Evolutionary conservation across 2,888 invertebrate species (phyloP), one percentile per base, ranked within the genome.

Genomic region (Thymelicus acteon): DNA sequence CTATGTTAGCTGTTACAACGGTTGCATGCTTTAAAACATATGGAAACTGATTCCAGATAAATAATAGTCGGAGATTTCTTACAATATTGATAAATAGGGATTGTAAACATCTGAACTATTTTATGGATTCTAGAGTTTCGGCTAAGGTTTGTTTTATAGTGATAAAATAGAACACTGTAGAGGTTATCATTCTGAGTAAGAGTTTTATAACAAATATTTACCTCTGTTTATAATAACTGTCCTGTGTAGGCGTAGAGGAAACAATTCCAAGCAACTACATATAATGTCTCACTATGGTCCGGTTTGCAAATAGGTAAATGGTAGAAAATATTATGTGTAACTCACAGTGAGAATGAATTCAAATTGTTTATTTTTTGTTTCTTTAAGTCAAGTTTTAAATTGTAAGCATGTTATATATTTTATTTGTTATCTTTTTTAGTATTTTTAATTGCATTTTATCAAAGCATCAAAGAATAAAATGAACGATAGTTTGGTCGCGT

Each of bases 371-470:
- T 67, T 70, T 58, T 60, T 65, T 54, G 13, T 65, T 71, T 58
- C 39, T 49, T 52, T 71, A 71, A 60, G 70, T 60, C 49, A 65
- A 70, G 52, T 60, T 60, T 63, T 71, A 65, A 71, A 71, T 65
- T 60, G 70, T 70, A 70, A 70, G 70, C 70, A 58, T 70, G 58
- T 58, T 70, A 63, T 49, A 54, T 69, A 63, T 69, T 58, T 69
- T 70, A 52, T 70, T 71, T 70, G 70, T 70, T 70, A 70, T 49
- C 60, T 60, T 71, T 65, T 65, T 60, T 68, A 66, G 60, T 60
- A 52, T 54, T 64, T 71, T 71, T 65, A 66, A 49, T 61, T 66
- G 71, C 71, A 71, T 71, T 71, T 71, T 66, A 61, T 61, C 70
- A 37, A 60, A 47, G 44, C 60, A 65, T 71, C 71, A 54, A 65